These are phyloP conservation scores for Saccostrea cuccullata DNA, from an alignment of 1,140 invertebrate species.

Conservation along the genomic window DNA sequence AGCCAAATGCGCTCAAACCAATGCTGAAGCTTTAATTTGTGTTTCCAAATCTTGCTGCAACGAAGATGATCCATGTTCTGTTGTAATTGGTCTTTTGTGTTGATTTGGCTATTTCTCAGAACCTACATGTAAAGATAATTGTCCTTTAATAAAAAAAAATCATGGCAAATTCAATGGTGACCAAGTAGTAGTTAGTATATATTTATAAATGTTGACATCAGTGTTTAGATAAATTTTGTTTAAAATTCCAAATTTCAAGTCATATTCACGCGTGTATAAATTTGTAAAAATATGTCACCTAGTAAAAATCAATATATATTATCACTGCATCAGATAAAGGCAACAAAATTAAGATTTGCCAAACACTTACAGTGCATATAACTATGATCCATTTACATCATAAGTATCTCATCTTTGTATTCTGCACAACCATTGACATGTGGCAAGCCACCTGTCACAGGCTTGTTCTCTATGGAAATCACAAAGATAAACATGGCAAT, in stretches of 20 bases:
- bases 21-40: constrained; percentile 1
- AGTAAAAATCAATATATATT: background rate
- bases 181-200: background rate
- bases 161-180: too few relatives aligned
- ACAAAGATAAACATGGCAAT: background rate
- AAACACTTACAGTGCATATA: background rate
- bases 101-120: background rate
- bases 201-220: background rate
- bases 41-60: background rate
- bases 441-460: too few relatives aligned
- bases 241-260: background rate
- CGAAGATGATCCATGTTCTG: too few relatives aligned
- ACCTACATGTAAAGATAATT: constrained; percentile 2
- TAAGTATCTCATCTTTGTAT: background rate
- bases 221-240: constrained; percentile 2
- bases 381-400: constrained; percentile 16
- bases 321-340: background rate
- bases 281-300: background rate
- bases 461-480: constrained; percentile 50
- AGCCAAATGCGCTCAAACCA: constrained; percentile 34
- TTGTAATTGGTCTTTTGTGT: too few relatives aligned
- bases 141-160: background rate
- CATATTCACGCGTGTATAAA: background rate
- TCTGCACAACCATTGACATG: constrained; percentile 17
- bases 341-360: background rate